phyloP scores from a whole-genome alignment of 2,888 invertebrate species.

The Cremastobaeus sp. region DNA sequence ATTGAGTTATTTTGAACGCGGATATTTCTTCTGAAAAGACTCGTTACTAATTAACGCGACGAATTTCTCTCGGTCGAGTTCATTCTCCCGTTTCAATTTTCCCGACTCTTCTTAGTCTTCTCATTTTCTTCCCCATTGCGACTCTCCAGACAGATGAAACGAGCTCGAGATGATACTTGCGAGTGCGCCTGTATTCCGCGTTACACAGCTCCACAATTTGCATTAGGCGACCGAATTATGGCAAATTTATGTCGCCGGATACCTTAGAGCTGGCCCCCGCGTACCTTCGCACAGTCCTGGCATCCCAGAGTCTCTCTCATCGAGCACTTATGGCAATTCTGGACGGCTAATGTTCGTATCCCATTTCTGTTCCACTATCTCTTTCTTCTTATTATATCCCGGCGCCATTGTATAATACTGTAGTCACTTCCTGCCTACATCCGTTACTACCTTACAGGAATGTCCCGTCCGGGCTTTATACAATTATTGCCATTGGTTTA shows the following conservation, averaged over 20 bases:
- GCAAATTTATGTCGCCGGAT: slow-evolving; percentile 71
- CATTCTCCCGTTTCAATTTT: slow-evolving; percentile 59
- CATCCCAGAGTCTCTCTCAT: slow-evolving; percentile 66
- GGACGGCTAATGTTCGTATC: slow-evolving; percentile 68
- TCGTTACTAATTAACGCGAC: slow-evolving; percentile 67
- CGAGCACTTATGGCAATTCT: slow-evolving; percentile 66
- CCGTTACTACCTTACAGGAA: slow-evolving; percentile 36
- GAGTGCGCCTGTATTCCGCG: slow-evolving; percentile 60
- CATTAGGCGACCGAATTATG: slow-evolving; percentile 72
- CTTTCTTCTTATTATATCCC: slow-evolving; percentile 48
- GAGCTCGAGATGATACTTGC: slow-evolving; percentile 51
- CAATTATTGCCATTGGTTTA: slow-evolving; percentile 49
- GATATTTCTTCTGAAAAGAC: slow-evolving; percentile 41
- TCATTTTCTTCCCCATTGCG: slow-evolving; percentile 52
- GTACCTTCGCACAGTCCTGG: slow-evolving; percentile 65
- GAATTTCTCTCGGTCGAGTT: slow-evolving; percentile 57
- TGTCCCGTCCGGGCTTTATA: slow-evolving; percentile 37
- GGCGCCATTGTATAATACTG: slow-evolving; percentile 35
- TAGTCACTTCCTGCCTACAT: slow-evolving; percentile 38
- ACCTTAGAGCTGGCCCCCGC: slow-evolving; percentile 52
- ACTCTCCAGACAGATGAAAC: slow-evolving; percentile 54
- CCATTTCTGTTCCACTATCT: slow-evolving; percentile 57
- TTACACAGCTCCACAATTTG: slow-evolving; percentile 67
- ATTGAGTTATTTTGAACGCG: slow-evolving; percentile 36
- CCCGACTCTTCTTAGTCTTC: slow-evolving; percentile 45